These are phyloP conservation scores for Phataginus tricuspis DNA, from an alignment of 2,797 vertebrate species.

Conservation along the genomic window DNA sequence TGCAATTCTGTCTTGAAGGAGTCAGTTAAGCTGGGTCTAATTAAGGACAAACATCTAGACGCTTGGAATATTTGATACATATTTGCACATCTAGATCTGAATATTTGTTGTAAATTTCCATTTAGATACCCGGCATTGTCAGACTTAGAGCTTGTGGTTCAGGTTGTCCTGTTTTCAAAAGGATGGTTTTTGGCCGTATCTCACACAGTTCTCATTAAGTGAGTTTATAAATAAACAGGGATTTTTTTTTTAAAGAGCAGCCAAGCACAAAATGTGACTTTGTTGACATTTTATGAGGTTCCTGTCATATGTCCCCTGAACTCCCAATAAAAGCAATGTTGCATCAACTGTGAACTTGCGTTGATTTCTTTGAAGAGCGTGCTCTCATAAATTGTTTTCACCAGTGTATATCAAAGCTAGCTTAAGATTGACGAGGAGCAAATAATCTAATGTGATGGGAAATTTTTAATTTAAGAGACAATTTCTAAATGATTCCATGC, in stretches of 20 bases:
- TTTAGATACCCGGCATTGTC: neutral
- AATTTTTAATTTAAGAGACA: neutral
- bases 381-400: neutral
- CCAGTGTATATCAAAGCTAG: neutral
- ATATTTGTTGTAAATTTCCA: neutral
- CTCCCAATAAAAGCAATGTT: conserved; percentile 76
- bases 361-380: conserved; percentile 63
- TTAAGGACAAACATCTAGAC: neutral
- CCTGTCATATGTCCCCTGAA: conserved; percentile 44
- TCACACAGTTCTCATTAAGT: conserved; percentile 45
- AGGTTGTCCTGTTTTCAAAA: neutral
- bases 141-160: neutral
- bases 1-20: neutral
- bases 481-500: neutral
- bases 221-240: conserved; percentile 35
- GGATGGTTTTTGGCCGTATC: neutral
- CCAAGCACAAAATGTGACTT: conserved; percentile 65
- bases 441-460: neutral
- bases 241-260: conserved; percentile 42
- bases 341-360: conserved; percentile 54
- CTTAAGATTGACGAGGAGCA: neutral
- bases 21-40: neutral
- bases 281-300: conserved; percentile 62
- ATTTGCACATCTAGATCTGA: neutral
- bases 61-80: neutral